A percentile compares a stretch with the other conserved stretches of the same genome.
Evolutionary conservation across 1,140 invertebrate species (phyloP).

Genomic region (Hypothenemus hampei): DNA sequence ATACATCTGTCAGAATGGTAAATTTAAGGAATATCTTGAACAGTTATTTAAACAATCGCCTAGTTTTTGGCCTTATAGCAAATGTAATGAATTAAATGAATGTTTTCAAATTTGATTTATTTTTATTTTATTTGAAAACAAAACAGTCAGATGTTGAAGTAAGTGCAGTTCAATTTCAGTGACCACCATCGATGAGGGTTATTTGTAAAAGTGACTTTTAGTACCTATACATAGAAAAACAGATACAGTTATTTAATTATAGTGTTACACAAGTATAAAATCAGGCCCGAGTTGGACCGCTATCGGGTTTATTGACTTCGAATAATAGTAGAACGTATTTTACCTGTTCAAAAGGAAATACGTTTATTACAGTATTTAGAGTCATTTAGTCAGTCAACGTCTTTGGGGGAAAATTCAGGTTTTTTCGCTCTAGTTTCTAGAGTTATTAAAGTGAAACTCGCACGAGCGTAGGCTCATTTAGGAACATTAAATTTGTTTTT

Average conservation of each 20-base stretch:
- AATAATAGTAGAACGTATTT: conserved; percentile 3
- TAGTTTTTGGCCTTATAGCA: too few species aligned
- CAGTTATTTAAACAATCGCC: too few species aligned
- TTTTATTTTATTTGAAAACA: too few species aligned
- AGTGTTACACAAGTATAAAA: conserved; percentile 6
- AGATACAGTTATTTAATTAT: conserved; percentile 17
- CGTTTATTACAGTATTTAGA: conserved; percentile 1
- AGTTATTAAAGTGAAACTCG: neutral
- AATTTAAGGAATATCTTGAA: too few species aligned
- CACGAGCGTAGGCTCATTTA: neutral
- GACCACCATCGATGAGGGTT: too few species aligned
- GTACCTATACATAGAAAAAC: conserved; percentile 12
- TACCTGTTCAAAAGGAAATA: neutral
- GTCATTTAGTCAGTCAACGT: neutral
- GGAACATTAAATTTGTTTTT: conserved; percentile 5
- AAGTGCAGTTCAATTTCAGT: too few species aligned
- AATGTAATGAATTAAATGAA: too few species aligned
- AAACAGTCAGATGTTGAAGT: too few species aligned
- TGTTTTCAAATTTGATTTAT: too few species aligned
- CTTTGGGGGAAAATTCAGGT: neutral
- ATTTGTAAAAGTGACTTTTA: too few species aligned
- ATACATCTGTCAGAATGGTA: too few species aligned
- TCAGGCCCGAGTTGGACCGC: neutral
- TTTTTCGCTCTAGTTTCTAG: conserved; percentile 3
- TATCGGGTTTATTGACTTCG: conserved; percentile 2